A percentile compares a stretch with the other conserved stretches of the same genome.
Evolutionary conservation across 2,113 vertebrate species (phyloP).

Genomic region (Ageneiosus marmoratus): DNA sequence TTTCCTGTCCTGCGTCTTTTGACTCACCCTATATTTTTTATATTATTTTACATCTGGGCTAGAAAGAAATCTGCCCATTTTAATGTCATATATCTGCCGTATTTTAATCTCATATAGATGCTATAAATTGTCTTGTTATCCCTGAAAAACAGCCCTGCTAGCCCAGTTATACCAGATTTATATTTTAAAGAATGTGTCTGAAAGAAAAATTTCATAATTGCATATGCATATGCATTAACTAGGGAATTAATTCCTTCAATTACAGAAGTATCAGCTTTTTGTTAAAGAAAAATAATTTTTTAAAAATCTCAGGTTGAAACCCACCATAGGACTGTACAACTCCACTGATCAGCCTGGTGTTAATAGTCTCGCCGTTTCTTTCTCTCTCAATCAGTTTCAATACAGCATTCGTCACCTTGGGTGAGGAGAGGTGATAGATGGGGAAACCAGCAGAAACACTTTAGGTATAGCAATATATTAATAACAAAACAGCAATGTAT

Average conservation of each 20-base stretch:
- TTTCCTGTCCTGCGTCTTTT: too few species aligned
- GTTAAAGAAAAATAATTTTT: not conserved
- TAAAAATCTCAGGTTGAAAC: not conserved
- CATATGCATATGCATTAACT: not conserved
- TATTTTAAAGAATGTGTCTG: not conserved
- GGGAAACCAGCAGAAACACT: not conserved
- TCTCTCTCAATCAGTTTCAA: slow-evolving; percentile 98
- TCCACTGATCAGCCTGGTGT: slow-evolving; percentile 95
- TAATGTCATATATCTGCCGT: too few species aligned
- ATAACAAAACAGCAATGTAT: not conserved
- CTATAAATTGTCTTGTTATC: not conserved
- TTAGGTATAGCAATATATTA: not conserved
- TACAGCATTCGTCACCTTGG: slow-evolving; percentile 96
- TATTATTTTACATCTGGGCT: too few species aligned
- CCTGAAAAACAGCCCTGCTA: not conserved
- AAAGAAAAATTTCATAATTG: not conserved
- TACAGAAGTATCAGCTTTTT: not conserved
- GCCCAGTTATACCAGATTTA: not conserved
- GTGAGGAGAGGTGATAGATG: not conserved
- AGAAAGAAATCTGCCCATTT: too few species aligned
- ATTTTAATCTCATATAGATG: not conserved
- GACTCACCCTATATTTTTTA: too few species aligned
- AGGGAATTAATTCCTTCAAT: not conserved
- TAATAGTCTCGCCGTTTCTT: slow-evolving; percentile 97
- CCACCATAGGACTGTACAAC: slow-evolving; percentile 97